These are phyloP conservation scores for Cervus canadensis DNA, from an alignment of 2,113 vertebrate species.

Conservation along the genomic window DNA sequence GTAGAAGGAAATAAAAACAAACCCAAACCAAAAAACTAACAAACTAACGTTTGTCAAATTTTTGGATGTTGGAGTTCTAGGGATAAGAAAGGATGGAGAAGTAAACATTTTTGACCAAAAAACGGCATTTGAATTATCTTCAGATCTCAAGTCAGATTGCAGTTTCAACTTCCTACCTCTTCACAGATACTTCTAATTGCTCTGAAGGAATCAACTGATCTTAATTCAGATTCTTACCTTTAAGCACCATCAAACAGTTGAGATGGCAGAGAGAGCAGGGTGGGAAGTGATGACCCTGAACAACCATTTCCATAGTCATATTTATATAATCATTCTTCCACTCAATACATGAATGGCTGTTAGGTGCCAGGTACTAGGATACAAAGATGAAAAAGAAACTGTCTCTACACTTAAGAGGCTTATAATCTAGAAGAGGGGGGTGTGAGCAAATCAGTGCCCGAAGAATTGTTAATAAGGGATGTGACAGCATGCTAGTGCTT, in stretches of 20 bases:
- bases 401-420: background rate
- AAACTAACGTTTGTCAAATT: background rate
- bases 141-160: background rate
- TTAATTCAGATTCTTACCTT: background rate
- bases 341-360: background rate
- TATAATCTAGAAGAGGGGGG: background rate
- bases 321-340: background rate
- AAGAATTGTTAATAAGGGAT: background rate
- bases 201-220: background rate
- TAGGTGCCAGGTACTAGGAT: background rate
- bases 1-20: slow-evolving; percentile 11
- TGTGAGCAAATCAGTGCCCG: background rate
- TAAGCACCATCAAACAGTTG: background rate
- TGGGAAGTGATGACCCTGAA: background rate
- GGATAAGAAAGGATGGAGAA: background rate
- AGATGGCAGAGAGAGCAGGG: background rate
- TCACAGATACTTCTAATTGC: background rate
- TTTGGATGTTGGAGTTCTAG: background rate
- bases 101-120: background rate
- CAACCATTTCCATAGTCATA: background rate
- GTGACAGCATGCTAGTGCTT: background rate
- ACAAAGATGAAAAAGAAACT: background rate
- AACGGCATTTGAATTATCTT: slow-evolving; percentile 3
- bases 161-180: background rate
- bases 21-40: background rate